Percentiles rank a stretch among this genome's conserved stretches.
These are phyloP conservation scores for Lypha dubia DNA, from an alignment of 2,888 invertebrate species.

Conservation along the genomic window DNA sequence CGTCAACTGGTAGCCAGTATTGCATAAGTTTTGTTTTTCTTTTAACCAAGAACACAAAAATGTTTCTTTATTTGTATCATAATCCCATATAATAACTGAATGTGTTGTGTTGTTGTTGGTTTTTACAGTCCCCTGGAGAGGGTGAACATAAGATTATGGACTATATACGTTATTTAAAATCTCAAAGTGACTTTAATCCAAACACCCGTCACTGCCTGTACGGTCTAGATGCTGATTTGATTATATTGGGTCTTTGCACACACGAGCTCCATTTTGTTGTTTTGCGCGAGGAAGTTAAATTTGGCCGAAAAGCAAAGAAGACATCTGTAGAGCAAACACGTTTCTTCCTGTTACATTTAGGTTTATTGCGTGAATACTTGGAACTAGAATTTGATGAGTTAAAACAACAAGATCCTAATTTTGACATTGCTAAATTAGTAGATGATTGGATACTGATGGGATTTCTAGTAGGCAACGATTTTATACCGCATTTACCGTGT, in stretches of 20 bases:
- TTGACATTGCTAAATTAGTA: constrained; percentile 95
- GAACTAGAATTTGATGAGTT: constrained; percentile 93
- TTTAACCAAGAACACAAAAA: too few species aligned
- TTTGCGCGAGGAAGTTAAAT: constrained; percentile 95
- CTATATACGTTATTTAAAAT: constrained; percentile 94
- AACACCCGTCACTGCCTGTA: constrained; percentile 98
- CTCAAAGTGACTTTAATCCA: constrained; percentile 92
- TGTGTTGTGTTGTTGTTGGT: background rate
- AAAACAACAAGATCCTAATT: constrained; percentile 86
- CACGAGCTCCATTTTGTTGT: constrained; percentile 98
- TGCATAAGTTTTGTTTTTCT: too few species aligned
- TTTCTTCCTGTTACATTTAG: constrained; percentile 96
- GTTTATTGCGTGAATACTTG: constrained; percentile 95
- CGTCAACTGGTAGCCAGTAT: too few species aligned
- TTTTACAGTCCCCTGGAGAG: constrained; percentile 93
- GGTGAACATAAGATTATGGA: constrained; percentile 99
- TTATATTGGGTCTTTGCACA: constrained; percentile 97
- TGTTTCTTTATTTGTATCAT: too few species aligned
- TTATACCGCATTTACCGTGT: constrained; percentile 97
- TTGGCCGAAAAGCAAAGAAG: constrained; percentile 88
- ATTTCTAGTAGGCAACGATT: constrained; percentile 98
- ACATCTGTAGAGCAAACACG: constrained; percentile 94
- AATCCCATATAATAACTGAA: background rate
- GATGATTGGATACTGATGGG: constrained; percentile 99
- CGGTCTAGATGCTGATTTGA: constrained; percentile 98